Evolutionary conservation across 2,888 invertebrate species (phyloP).

Genomic region (Agonopterix alstromeriana): DNA sequence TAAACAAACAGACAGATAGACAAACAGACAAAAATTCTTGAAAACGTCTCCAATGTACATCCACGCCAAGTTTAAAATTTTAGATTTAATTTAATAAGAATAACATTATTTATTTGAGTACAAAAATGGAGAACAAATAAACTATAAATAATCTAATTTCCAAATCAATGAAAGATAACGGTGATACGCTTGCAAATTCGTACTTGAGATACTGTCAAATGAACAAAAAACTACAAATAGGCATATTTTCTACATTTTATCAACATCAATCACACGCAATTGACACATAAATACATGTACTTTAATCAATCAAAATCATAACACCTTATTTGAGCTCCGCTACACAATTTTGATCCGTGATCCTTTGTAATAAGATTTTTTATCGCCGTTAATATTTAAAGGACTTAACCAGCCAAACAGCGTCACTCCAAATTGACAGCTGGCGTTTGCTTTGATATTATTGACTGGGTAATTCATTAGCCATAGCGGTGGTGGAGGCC

Average conservation of each 20-base stretch:
- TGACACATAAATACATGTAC: constrained; percentile 38
- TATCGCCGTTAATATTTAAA: background rate
- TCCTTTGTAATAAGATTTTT: constrained; percentile 1
- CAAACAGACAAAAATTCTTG: no score
- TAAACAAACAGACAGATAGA: no score
- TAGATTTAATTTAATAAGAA: no score
- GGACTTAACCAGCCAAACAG: constrained; percentile 35
- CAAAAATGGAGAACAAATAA: no score
- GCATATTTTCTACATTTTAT: background rate
- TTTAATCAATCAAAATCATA: constrained; percentile 44
- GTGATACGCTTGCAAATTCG: no score
- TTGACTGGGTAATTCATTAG: constrained; percentile 62
- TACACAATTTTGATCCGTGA: constrained; percentile 14
- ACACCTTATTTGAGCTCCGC: constrained; percentile 12
- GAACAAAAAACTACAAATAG: no score
- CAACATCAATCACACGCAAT: constrained; percentile 32
- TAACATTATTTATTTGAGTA: no score
- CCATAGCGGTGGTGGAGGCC: constrained; percentile 30
- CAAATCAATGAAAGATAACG: no score
- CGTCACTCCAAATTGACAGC: constrained; percentile 56
- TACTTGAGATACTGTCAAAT: no score
- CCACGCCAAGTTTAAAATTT: no score
- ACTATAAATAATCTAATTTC: no score
- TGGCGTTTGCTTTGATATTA: constrained; percentile 59
- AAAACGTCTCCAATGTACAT: no score